Percentiles rank a stretch among this genome's conserved stretches.
Conservation (phyloP, 2,888 invertebrate species). For the Aphelenchoides bicaudatus region DNA sequence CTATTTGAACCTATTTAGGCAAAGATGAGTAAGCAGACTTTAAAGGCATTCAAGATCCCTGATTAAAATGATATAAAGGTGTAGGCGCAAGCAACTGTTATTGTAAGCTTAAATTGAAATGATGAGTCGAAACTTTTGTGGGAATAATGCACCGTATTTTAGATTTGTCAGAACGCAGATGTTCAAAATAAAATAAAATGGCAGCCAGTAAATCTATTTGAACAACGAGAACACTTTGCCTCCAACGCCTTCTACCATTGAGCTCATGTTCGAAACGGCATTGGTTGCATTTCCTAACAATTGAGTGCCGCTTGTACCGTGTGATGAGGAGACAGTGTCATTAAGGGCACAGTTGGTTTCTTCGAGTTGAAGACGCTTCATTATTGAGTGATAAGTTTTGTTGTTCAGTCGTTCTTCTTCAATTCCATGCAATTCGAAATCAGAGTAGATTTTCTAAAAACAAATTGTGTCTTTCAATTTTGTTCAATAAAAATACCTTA, state of each 20-base stretch:
- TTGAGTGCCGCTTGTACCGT: neutral
- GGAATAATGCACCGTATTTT: too few species aligned
- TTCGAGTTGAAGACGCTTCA: conserved; percentile 89
- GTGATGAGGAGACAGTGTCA: conserved; percentile 18
- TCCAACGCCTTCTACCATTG: conserved; percentile 58
- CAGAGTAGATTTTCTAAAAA: conserved; percentile 89
- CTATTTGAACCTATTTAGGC: too few species aligned
- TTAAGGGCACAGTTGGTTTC: conserved; percentile 66
- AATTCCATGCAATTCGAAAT: conserved; percentile 97
- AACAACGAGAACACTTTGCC: conserved; percentile 59
- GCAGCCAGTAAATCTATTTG: conserved; percentile 38
- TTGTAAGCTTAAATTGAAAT: too few species aligned
- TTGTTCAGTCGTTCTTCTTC: conserved; percentile 94
- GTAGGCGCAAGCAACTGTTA: too few species aligned
- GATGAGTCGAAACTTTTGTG: too few species aligned
- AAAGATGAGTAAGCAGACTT: too few species aligned
- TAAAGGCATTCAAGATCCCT: too few species aligned
- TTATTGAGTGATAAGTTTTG: conserved; percentile 76
- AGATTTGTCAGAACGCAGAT: too few species aligned
- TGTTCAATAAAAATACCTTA: conserved; percentile 69
- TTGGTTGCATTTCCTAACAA: conserved; percentile 50
- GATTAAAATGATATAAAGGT: too few species aligned
- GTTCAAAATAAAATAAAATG: too few species aligned
- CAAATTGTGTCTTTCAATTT: neutral
- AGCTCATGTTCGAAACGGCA: conserved; percentile 55